Conservation (phyloP, 2,797 vertebrate genomes). For the Myioborus miniatus region DNA sequence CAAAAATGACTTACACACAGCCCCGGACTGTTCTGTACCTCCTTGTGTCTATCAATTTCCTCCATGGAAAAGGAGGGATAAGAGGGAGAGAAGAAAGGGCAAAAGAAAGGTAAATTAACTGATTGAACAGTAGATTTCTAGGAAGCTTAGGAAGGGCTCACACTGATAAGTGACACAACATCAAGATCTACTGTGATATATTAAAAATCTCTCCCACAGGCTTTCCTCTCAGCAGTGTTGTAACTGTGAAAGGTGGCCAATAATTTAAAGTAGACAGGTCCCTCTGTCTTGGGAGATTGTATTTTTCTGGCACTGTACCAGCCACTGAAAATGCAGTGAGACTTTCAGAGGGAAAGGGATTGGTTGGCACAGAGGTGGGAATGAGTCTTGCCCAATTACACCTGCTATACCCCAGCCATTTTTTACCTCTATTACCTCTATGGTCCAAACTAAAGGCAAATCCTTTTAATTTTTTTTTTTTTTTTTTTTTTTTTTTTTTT, state of each 20-base stretch:
- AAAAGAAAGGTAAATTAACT: background rate
- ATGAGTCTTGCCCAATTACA: background rate
- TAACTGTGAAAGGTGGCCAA: background rate
- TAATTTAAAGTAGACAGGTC: background rate
- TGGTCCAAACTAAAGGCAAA: background rate
- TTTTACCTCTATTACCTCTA: background rate
- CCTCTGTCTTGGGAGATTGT: background rate
- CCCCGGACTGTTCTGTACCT: background rate
- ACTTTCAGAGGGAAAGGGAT: background rate
- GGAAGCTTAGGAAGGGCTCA: background rate
- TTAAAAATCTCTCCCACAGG: background rate
- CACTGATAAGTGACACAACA: background rate
- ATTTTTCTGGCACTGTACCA: background rate
- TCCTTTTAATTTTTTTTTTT: background rate
- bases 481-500: too few relatives aligned
- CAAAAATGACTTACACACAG: background rate
- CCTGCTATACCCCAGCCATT: rapidly evolving
- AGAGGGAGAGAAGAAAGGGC: background rate
- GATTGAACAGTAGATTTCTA: background rate
- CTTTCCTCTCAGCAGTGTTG: background rate
- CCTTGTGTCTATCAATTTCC: background rate
- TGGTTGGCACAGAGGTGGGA: rapidly evolving
- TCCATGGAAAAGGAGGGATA: background rate
- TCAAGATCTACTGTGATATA: background rate
- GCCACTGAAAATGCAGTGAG: rapidly evolving